Conservation (phyloP, 2,797 vertebrate species). For the Sarcoramphus papa region DNA sequence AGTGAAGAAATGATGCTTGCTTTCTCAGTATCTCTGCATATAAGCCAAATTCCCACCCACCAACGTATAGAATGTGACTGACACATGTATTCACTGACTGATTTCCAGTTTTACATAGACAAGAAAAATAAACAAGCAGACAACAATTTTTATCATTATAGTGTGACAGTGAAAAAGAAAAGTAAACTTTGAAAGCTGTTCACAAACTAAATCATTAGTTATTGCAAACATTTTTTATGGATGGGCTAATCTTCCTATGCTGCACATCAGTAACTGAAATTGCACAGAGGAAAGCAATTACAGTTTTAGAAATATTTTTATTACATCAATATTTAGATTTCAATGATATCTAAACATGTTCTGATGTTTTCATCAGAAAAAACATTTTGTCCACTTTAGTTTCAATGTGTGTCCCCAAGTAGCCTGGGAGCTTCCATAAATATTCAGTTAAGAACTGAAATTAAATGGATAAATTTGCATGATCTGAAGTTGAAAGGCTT, state of each 20-base stretch:
- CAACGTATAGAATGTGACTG: neutral
- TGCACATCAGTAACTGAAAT: neutral
- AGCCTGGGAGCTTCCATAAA: neutral
- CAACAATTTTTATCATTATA: neutral
- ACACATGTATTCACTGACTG: neutral
- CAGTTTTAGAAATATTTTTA: neutral
- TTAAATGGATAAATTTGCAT: neutral
- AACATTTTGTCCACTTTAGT: neutral
- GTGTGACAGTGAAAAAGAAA: neutral
- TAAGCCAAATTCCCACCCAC: neutral
- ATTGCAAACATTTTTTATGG: neutral
- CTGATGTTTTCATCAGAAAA: neutral
- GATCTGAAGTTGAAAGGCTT: neutral
- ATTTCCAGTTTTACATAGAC: neutral
- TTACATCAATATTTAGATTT: neutral
- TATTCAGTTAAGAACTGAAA: neutral
- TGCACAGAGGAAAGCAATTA: neutral
- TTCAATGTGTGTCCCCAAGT: neutral
- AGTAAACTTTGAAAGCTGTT: neutral
- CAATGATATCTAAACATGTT: neutral
- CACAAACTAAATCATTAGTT: neutral
- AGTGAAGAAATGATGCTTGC: neutral
- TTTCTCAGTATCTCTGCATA: neutral
- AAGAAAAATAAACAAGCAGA: neutral
- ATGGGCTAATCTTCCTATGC: neutral